Conservation (phyloP, 2,888 invertebrate genomes). For the Stenodera caucasica region DNA sequence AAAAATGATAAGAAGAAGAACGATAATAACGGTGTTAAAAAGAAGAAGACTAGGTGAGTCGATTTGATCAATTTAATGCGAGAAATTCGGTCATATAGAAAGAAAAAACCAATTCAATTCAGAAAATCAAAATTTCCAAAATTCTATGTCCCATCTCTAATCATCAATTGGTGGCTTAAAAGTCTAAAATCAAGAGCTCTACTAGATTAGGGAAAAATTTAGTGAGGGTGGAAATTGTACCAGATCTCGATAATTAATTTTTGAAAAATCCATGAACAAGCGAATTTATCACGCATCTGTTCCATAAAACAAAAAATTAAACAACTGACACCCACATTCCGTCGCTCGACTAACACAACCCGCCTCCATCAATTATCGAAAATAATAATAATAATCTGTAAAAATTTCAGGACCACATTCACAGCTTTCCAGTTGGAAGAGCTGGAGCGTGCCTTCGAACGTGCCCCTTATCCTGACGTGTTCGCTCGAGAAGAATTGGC, state of each 20-base stretch:
- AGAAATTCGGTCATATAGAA: too few relatives aligned
- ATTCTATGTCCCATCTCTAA: too few relatives aligned
- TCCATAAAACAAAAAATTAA: too few relatives aligned
- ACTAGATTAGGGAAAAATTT: too few relatives aligned
- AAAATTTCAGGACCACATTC: constrained; percentile 80
- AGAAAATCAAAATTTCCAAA: too few relatives aligned
- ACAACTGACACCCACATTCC: constrained; percentile 35
- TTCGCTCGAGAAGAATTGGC: constrained; percentile 94
- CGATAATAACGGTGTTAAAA: constrained; percentile 85
- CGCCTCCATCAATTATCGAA: constrained; percentile 40
- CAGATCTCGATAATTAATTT: constrained; percentile 15
- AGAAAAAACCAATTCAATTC: too few relatives aligned
- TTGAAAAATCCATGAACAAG: constrained; percentile 20
- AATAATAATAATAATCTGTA: not conserved
- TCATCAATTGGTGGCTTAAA: too few relatives aligned
- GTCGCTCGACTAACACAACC: constrained; percentile 14
- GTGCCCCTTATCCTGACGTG: constrained; percentile 95
- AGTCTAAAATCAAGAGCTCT: too few relatives aligned
- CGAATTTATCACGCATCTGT: constrained; percentile 33
- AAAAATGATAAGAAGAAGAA: constrained; percentile 78
- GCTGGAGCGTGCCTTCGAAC: constrained; percentile 89
- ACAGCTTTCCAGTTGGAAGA: constrained; percentile 94
- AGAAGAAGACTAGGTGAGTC: constrained; percentile 86
- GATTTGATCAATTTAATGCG: too few relatives aligned
- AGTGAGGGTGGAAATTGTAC: too few relatives aligned